Percentiles rank a stretch among this genome's conserved stretches.
Conservation (phyloP, 1,140 invertebrate genomes). For the Rhyacophila brunnea region DNA sequence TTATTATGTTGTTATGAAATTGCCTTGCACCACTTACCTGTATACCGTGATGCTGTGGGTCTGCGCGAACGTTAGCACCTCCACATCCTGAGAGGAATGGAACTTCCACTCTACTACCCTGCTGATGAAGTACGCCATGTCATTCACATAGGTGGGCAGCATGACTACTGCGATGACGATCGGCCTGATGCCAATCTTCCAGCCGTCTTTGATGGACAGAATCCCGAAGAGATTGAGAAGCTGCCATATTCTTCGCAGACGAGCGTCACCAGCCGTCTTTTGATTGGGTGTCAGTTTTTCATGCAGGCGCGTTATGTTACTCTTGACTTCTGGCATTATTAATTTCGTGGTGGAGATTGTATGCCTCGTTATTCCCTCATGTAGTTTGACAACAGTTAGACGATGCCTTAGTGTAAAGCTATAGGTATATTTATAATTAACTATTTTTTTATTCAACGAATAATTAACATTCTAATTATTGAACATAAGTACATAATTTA, state of each 20-base stretch:
- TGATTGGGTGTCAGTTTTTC: background rate
- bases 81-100: slow-evolving; percentile 14
- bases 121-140: slow-evolving; percentile 6
- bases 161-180: slow-evolving; percentile 2
- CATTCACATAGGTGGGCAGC: slow-evolving; percentile 8
- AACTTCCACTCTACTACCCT: slow-evolving; percentile 7
- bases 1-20: too few relatives aligned
- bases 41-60: slow-evolving; percentile 20
- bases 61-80: slow-evolving; percentile 23
- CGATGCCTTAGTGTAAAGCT: too few relatives aligned
- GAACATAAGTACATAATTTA: too few relatives aligned
- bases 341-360: too few relatives aligned
- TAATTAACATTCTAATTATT: too few relatives aligned
- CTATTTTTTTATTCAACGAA: too few relatives aligned
- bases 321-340: too few relatives aligned
- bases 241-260: slow-evolving; percentile 16
- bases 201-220: slow-evolving; percentile 8
- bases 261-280: slow-evolving; percentile 2
- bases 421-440: too few relatives aligned
- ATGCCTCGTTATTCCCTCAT: too few relatives aligned
- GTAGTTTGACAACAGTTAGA: too few relatives aligned
- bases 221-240: slow-evolving; percentile 16
- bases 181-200: slow-evolving; percentile 11
- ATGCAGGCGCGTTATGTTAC: background rate
- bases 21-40: too few relatives aligned